Conservation (phyloP, 2,888 invertebrate genomes). For the Chelonus formosanus region DNA sequence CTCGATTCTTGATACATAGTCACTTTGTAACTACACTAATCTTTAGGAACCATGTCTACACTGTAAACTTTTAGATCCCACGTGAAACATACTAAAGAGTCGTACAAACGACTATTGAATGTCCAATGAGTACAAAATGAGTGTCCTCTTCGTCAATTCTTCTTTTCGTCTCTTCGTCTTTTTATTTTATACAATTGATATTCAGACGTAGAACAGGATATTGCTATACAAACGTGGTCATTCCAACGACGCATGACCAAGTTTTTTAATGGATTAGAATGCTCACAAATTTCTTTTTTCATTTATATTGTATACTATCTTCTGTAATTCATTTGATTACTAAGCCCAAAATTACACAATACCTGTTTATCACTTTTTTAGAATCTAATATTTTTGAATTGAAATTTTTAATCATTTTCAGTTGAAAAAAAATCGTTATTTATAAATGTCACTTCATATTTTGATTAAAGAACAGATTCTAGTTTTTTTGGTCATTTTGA, state of each 20-base stretch:
- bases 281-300: conserved; percentile 60
- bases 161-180: conserved; percentile 1
- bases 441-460: no score
- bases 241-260: conserved; percentile 45
- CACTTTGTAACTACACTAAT: not conserved
- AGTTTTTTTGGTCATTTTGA: no score
- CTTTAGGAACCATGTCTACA: not conserved
- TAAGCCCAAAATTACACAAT: no score
- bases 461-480: no score
- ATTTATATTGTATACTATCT: no score
- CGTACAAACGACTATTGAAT: conserved; percentile 50
- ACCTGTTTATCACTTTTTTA: no score
- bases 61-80: conserved; percentile 23
- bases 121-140: conserved; percentile 44
- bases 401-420: no score
- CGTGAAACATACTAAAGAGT: conserved; percentile 34
- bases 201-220: conserved; percentile 56
- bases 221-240: conserved; percentile 43
- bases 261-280: conserved; percentile 43
- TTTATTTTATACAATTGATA: conserved; percentile 46
- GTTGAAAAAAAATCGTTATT: no score
- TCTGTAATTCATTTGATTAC: no score
- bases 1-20: conserved; percentile 18
- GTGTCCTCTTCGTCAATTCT: conserved; percentile 22
- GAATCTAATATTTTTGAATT: no score